Conservation (phyloP, 2,888 invertebrate genomes). For the Idaea biselata region DNA sequence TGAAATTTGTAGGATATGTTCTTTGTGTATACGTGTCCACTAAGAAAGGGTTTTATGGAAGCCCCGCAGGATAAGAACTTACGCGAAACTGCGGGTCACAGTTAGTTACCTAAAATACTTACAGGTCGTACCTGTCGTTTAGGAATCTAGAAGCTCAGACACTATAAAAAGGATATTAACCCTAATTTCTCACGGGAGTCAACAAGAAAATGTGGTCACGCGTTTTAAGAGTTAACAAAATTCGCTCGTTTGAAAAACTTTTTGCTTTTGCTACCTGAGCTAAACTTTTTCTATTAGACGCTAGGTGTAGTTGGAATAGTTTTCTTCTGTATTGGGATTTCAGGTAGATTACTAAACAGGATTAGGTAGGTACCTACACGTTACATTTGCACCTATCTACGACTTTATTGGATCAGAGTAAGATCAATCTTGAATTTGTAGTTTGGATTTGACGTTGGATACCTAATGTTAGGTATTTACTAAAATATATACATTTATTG, state of each 20-base stretch:
- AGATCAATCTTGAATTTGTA: neutral
- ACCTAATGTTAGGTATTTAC: too few relatives aligned
- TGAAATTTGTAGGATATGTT: too few relatives aligned
- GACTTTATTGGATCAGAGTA: neutral
- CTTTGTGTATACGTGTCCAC: too few relatives aligned
- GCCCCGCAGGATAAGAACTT: too few relatives aligned
- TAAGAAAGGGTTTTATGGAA: too few relatives aligned
- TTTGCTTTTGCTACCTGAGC: neutral
- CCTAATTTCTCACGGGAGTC: neutral
- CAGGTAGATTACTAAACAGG: neutral
- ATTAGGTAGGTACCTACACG: too few relatives aligned
- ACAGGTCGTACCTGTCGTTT: neutral
- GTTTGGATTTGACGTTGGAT: neutral
- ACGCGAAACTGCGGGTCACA: neutral
- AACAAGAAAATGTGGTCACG: neutral
- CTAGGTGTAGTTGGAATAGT: neutral
- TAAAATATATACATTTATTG: too few relatives aligned
- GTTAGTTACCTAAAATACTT: neutral
- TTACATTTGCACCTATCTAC: neutral
- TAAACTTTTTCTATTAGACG: neutral
- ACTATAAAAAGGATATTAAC: neutral
- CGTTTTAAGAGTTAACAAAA: slow-evolving; percentile 5
- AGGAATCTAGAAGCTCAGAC: neutral
- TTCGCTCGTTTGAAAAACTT: slow-evolving; percentile 1
- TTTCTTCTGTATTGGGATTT: neutral